Evolutionary conservation across 2,113 vertebrate genomes (phyloP), one percentile per base, ranked within the genome.

Genomic region (Cyprinodon tularosa): DNA sequence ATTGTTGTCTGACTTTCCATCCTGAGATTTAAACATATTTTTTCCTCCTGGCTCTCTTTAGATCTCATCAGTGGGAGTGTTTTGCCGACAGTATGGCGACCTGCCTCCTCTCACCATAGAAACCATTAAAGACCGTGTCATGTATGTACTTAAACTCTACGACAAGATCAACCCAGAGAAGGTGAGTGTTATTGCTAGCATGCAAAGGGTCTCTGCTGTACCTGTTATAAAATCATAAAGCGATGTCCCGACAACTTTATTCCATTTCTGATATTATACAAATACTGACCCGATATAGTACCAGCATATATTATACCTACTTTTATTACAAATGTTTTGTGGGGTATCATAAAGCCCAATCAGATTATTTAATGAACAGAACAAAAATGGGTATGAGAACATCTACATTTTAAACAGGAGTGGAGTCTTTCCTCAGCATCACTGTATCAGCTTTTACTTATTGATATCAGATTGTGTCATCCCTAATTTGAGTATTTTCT

Each of bases 71-170:
- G 76, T 47, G 66, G 65, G 85, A 1, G 71, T 88, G 22, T 48
- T 86, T 22, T 89, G 94, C 81, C 94, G 97, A 89, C 92, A 90
- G 50, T 98, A 96, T 38, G 92, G 95, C 0, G 95, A 96, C 0
- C 76, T 95, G 13, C 97, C 97, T 1, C 96, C 97, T 0, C 92
- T 98, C 82, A 98, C 96, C 1, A 11, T 98, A 88, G 95, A 94
- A 17, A 86, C 79, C 63, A 96, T 99, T 78, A 90, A 86, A 88
- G 96, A 97, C 0, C 94, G 97, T 0, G 98, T 99, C 57, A 90
- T 99, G 72, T 99, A 99, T 7, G 96, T 99, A 45, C 94, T 99
- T 79, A 99, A 99, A 82, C 94, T 99, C 45, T 99, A 99, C 12
- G 97, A 98, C 91, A 99, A 99, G 92, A 96, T 99, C 86, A 96